phyloP scores from a whole-genome alignment of 2,113 vertebrate species.

The Embiotoca jacksoni region DNA sequence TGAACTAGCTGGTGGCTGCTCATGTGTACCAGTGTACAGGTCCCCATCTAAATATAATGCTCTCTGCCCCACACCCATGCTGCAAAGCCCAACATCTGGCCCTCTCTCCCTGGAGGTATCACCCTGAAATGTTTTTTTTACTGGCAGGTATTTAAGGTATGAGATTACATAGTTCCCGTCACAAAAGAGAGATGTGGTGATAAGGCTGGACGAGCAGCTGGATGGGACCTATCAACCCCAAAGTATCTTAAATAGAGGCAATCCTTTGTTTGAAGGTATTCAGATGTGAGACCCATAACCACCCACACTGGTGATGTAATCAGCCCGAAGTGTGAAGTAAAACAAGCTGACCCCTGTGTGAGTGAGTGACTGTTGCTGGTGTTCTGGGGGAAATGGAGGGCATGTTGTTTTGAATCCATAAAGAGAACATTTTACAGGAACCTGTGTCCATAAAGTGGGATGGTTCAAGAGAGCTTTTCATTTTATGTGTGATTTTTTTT shows the following conservation, averaged over 20 bases:
- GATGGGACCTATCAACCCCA: conserved; percentile 12
- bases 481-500: neutral
- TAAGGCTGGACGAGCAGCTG: conserved; percentile 44
- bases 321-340: conserved; percentile 43
- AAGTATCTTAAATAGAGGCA: conserved; percentile 21
- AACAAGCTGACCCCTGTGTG: conserved; percentile 12
- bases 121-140: conserved; percentile 43
- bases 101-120: conserved; percentile 18
- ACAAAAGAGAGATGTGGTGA: conserved; percentile 43
- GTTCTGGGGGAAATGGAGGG: neutral
- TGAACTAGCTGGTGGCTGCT: conserved; percentile 18
- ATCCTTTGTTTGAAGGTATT: conserved; percentile 45
- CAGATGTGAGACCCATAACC: conserved; percentile 18
- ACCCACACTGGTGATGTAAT: conserved; percentile 47
- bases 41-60: conserved; percentile 1
- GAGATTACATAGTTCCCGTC: conserved; percentile 57
- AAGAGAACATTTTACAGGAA: neutral
- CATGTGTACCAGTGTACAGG: neutral
- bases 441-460: neutral
- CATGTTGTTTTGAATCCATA: neutral
- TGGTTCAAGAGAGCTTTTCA: neutral
- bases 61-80: neutral
- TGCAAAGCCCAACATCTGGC: conserved; percentile 7
- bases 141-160: conserved; percentile 2
- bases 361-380: neutral